A percentile compares a stretch with the other conserved stretches of the same genome.
phyloP scores from a whole-genome alignment of 2,113 vertebrate species.

The Sprattus sprattus region DNA sequence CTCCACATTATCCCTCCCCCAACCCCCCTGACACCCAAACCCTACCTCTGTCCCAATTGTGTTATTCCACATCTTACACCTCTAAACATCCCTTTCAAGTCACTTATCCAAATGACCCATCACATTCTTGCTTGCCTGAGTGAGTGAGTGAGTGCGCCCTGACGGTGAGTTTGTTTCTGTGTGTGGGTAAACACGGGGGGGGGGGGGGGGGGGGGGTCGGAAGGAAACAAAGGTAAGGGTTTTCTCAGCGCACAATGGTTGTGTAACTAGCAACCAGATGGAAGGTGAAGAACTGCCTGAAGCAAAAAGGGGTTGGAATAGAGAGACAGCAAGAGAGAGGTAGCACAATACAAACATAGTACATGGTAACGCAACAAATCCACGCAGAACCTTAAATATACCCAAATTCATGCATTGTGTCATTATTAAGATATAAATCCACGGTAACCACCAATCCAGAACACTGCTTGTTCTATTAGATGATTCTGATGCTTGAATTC shows the following conservation, averaged over 20 bases:
- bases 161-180: neutral
- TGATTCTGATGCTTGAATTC: neutral
- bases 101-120: neutral
- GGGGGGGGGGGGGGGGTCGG: neutral
- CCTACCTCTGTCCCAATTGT: neutral
- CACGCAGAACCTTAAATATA: neutral
- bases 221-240: neutral
- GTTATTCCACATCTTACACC: neutral
- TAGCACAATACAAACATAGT: neutral
- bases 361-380: neutral
- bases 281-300: neutral
- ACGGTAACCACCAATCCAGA: neutral
- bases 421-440: neutral
- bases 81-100: neutral
- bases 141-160: neutral
- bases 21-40: neutral
- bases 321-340: neutral
- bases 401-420: neutral
- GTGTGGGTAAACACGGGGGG: neutral
- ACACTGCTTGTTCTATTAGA: neutral
- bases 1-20: neutral
- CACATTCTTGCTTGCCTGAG: neutral
- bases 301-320: neutral
- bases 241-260: neutral
- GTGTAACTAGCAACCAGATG: slow-evolving; percentile 12